These are phyloP conservation scores for Lasiurus borealis DNA, from an alignment of 2,113 vertebrate genomes.

Conservation along the genomic window DNA sequence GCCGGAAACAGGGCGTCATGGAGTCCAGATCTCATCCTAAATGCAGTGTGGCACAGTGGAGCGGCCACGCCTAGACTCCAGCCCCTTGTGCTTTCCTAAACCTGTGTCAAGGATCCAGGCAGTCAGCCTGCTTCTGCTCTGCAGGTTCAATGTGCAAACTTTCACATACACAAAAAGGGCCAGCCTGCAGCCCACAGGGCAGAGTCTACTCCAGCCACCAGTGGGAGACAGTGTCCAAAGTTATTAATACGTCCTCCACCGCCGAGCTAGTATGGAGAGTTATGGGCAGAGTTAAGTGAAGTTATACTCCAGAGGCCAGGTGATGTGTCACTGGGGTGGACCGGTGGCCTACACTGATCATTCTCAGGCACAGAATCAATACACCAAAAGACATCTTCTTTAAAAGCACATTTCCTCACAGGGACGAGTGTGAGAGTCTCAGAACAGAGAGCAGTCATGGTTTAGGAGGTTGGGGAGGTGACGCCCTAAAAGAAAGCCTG, in stretches of 20 bases:
- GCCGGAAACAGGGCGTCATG: not conserved
- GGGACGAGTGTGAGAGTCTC: not conserved
- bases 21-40: not conserved
- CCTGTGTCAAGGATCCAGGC: not conserved
- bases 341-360: not conserved
- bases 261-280: not conserved
- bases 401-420: not conserved
- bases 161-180: not conserved
- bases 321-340: not conserved
- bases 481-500: not conserved
- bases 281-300: not conserved
- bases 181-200: not conserved
- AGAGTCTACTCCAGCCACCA: not conserved
- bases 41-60: not conserved
- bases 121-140: not conserved
- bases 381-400: not conserved
- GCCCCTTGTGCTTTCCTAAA: not conserved
- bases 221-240: not conserved
- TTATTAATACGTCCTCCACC: not conserved
- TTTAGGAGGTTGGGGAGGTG: not conserved
- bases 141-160: rapidly evolving
- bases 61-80: not conserved
- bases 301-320: not conserved
- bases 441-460: not conserved
- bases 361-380: not conserved